Conservation (phyloP, 2,888 invertebrate species). For the Drosophila conformis region DNA sequence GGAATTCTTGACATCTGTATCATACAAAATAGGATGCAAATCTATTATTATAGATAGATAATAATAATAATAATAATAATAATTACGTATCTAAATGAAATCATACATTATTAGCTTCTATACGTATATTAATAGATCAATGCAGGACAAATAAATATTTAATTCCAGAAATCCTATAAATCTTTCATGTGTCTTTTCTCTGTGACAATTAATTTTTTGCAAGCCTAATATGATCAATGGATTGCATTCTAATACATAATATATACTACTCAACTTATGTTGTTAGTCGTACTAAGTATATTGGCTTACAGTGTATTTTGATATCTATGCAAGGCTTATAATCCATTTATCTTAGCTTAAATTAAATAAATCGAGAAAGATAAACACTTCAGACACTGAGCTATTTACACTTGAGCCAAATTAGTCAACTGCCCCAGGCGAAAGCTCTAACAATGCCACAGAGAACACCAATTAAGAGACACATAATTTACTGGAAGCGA, state of each 20-base stretch:
- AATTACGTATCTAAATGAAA: neutral
- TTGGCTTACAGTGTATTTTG: neutral
- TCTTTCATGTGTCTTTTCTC: neutral
- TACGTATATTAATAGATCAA: neutral
- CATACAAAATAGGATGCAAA: neutral
- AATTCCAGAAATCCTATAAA: neutral
- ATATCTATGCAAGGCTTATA: neutral
- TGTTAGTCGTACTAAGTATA: neutral
- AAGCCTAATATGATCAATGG: neutral
- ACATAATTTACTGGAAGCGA: slow-evolving; percentile 17
- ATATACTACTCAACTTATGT: neutral
- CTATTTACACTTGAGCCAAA: slow-evolving; percentile 40
- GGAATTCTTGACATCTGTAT: neutral
- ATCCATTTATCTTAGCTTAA: neutral
- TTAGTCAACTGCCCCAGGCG: slow-evolving; percentile 25
- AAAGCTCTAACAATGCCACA: slow-evolving; percentile 11
- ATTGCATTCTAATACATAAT: neutral
- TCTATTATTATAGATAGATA: neutral
- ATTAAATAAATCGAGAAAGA: neutral
- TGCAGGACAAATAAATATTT: neutral
- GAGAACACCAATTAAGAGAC: slow-evolving; percentile 54
- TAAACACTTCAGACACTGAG: neutral
- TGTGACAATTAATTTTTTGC: neutral
- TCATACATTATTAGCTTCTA: neutral
- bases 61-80: no score